These are phyloP conservation scores for Torymus aiolomorphi DNA, from an alignment of 2,888 invertebrate species.

Conservation along the genomic window DNA sequence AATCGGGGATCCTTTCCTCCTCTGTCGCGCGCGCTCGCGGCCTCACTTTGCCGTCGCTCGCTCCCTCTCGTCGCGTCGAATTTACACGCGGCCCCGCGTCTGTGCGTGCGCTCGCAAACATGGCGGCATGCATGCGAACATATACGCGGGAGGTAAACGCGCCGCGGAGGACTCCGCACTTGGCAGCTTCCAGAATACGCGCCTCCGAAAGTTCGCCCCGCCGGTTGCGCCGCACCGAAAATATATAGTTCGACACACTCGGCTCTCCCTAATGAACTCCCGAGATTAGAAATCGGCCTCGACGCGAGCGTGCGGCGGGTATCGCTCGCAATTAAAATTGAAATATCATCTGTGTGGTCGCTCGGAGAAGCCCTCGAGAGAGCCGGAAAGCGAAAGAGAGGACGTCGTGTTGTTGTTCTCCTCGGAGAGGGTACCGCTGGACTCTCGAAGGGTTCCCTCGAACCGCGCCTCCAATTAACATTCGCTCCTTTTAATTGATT, in stretches of 20 bases:
- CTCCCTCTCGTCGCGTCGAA: conserved; percentile 32
- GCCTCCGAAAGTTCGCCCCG: conserved; percentile 9
- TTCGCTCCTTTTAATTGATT: conserved; percentile 47
- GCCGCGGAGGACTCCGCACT: neutral
- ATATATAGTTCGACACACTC: conserved; percentile 63
- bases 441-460: neutral
- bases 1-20: conserved; percentile 66
- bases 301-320: conserved; percentile 63
- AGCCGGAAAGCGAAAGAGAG: neutral
- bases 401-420: too few relatives aligned
- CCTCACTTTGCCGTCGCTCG: conserved; percentile 23
- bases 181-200: conserved; percentile 53
- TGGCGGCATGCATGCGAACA: conserved; percentile 30
- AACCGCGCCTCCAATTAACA: conserved; percentile 43
- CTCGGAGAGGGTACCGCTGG: too few relatives aligned
- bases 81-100: conserved; percentile 27
- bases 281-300: conserved; percentile 69
- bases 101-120: conserved; percentile 28
- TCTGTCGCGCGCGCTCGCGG: conserved; percentile 42
- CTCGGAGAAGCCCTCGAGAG: neutral
- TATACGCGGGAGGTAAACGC: too few relatives aligned
- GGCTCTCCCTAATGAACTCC: conserved; percentile 68
- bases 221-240: conserved; percentile 57
- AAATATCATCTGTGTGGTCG: conserved; percentile 71
- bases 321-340: conserved; percentile 72